phyloP scores from a whole-genome alignment of 2,797 vertebrate genomes.

The Clarias pachynema region DNA sequence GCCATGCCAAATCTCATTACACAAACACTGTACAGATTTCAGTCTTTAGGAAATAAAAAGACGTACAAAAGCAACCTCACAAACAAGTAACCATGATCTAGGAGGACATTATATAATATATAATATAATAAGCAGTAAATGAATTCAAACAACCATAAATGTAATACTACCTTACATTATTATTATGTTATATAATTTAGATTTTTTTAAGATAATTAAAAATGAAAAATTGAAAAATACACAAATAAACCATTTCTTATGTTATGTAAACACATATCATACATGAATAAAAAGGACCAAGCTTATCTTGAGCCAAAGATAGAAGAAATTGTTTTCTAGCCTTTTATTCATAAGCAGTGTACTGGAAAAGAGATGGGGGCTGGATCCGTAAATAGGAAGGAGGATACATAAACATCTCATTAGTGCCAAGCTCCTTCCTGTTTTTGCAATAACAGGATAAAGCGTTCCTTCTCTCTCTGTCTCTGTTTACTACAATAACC shows the following conservation, averaged over 20 bases:
- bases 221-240: not conserved
- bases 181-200: not conserved
- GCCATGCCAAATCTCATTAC: constrained; percentile 45
- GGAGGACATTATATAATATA: not conserved
- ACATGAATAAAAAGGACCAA: not conserved
- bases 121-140: not conserved
- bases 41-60: constrained; percentile 15
- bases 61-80: constrained; percentile 29
- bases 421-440: constrained; percentile 13
- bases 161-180: too few species aligned
- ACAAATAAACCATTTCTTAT: not conserved
- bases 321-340: not conserved
- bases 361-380: not conserved
- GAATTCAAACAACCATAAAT: not conserved
- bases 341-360: constrained; percentile 25
- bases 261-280: not conserved
- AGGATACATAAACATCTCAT: constrained; percentile 30
- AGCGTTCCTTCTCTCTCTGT: not conserved
- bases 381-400: constrained; percentile 32
- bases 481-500: not conserved
- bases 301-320: not conserved
- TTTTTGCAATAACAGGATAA: not conserved
- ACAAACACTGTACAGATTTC: constrained; percentile 39
- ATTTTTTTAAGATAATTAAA: not conserved
- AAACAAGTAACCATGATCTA: constrained; percentile 3